Base-by-base conservation (phyloP, 2,888 invertebrate genomes). In the Entomobrya proxima region DNA sequence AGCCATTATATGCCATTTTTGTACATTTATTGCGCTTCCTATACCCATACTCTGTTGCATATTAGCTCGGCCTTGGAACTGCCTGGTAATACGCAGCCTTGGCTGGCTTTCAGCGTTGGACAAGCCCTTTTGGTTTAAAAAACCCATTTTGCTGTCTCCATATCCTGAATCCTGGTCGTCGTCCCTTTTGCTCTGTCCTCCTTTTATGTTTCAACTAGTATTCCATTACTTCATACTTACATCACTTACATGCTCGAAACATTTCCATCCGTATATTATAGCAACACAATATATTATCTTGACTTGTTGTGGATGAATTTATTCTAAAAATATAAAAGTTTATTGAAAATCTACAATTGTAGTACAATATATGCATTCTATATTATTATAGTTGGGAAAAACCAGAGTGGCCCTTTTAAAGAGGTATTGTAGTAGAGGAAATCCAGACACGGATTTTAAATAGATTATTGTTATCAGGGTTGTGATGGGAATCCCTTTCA, bases 381-480 rank as follows among this genome's bases (percentile, higher is more conserved):
- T n/a, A n/a, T n/a, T n/a, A n/a, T n/a, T n/a, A n/a, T n/a, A n/a
- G n/a, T n/a, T n/a, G n/a, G n/a, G n/a, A 27, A 35, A 32, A 64
- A 58, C 13, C 27, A 30, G 30, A n/a, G n/a, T 30, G 30, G 64
- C 64, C 64, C 13, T 9, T n/a, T n/a, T 35, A 35, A 32, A 35
- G 5, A 61, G 13, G n/a, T 30, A 35, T 15, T 6, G 24, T 32
- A 6, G 4, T n/a, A n/a, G n/a, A n/a, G n/a, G n/a, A n/a, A n/a
- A n/a, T n/a, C n/a, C n/a, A n/a, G n/a, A n/a, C n/a, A n/a, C n/a
- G n/a, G 13, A 7, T 35, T 64, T 64, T 64, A 35, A 64, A 64
- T 64, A 35, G 64, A 64, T 64, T 64, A n/a, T n/a, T n/a, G 11
- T 64, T 64, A 64, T 35, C 64, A 64, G 32, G 64, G 35, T 35